These are phyloP conservation scores for Erebia palarica DNA, from an alignment of 2,888 invertebrate genomes.

Conservation along the genomic window DNA sequence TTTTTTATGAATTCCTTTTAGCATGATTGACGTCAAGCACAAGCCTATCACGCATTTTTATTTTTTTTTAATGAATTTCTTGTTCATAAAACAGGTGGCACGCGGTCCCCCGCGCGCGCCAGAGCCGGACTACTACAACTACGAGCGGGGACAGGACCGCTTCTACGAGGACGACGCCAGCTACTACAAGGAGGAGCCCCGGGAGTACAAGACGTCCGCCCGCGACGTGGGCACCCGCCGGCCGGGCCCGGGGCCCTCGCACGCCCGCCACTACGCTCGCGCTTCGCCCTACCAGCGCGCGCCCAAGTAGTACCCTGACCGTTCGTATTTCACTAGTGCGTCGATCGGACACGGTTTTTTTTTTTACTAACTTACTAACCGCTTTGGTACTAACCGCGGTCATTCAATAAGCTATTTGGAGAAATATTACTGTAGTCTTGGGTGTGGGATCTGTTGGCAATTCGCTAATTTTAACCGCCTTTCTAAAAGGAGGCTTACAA, in stretches of 20 bases:
- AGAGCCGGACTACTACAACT: constrained; percentile 86
- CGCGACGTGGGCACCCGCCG: constrained; percentile 72
- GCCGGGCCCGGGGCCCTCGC: constrained; percentile 42
- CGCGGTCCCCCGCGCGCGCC: constrained; percentile 80
- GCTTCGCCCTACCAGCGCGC: constrained; percentile 68
- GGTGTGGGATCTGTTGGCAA: no score
- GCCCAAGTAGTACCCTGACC: constrained; percentile 59
- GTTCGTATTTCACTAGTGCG: constrained; percentile 44
- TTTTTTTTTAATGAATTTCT: no score
- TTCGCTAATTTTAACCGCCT: no score
- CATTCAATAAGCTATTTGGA: no score
- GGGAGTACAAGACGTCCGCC: constrained; percentile 65
- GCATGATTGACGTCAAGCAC: no score
- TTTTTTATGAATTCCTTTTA: no score
- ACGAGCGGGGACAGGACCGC: constrained; percentile 77
- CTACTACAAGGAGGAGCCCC: constrained; percentile 57
- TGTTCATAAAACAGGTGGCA: constrained; percentile 19
- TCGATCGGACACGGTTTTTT: constrained; percentile 16
- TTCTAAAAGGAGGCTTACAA: no score
- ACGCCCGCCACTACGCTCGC: constrained; percentile 52
- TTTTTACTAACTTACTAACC: constrained; percentile 2
- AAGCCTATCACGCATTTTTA: no score
- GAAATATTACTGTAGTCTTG: no score
- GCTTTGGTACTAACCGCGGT: neutral
- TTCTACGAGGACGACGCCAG: constrained; percentile 68